A percentile compares a stretch with the other conserved stretches of the same genome.
These are phyloP conservation scores for Drosophila albomicans DNA, from an alignment of 1,140 invertebrate species.

Conservation along the genomic window DNA sequence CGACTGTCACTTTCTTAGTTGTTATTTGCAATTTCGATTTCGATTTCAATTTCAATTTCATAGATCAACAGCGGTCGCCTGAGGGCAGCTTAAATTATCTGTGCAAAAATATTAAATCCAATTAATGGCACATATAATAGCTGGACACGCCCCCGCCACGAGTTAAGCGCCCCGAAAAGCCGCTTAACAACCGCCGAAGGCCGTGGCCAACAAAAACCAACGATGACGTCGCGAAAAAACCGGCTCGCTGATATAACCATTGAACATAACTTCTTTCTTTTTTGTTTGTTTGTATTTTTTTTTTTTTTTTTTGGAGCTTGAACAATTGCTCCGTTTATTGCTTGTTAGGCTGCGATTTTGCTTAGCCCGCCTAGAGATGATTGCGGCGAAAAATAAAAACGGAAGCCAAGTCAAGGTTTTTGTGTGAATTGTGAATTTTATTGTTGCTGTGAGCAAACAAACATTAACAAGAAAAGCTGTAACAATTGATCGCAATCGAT, in stretches of 20 bases:
- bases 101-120: constrained; percentile 75
- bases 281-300: neutral
- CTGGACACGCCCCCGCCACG: constrained; percentile 53
- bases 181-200: constrained; percentile 59
- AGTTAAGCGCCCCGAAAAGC: constrained; percentile 44
- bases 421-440: constrained; percentile 53
- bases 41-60: constrained; percentile 31
- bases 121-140: constrained; percentile 68
- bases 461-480: constrained; percentile 63
- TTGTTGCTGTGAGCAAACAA: constrained; percentile 52
- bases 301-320: neutral
- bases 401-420: constrained; percentile 51
- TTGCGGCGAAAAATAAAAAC: constrained; percentile 10
- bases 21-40: constrained; percentile 24
- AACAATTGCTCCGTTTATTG: constrained; percentile 52
- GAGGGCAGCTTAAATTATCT: constrained; percentile 30
- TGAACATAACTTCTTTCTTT: neutral
- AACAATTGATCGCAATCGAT: constrained; percentile 26
- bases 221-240: constrained; percentile 68
- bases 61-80: constrained; percentile 41
- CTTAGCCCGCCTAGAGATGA: constrained; percentile 26
- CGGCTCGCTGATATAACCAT: constrained; percentile 40
- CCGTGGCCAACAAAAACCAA: constrained; percentile 18
- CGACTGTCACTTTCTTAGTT: no score
- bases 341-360: constrained; percentile 46